Base-by-base conservation (phyloP, 1,140 invertebrate species). In the Leptinotarsa undecemlineata region DNA sequence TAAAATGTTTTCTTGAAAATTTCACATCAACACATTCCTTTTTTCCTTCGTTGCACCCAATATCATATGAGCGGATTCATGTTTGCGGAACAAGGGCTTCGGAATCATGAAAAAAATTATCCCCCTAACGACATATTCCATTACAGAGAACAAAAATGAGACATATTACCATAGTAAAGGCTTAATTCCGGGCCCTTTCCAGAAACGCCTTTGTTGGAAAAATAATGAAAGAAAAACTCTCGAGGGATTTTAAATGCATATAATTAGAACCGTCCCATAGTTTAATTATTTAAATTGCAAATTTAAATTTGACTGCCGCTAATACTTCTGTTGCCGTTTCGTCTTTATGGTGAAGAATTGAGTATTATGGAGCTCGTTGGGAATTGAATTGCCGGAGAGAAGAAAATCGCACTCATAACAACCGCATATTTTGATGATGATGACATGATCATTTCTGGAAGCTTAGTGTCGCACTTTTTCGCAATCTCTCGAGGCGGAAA, bases 251-350 rank as follows among this genome's bases (percentile, higher is more conserved):
- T 73, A 73, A 73, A 76, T 76, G 74, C 74, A 76, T 73, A 76
- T 68, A 76, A 76, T 76, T 76, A 76, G 71, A 68, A 57, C 71
- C 71, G 71, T 73, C 71, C 51, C 69, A 69, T 68, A 64, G 74
- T 76, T 76, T 73, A 76, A 76, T 76, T 76, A 76, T 76, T 76
- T 76, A 76, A 76, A 76, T 76, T 76, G 74, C 74, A 76, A 76
- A 76, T 76, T 76, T 66, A 71, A 73, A 64, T 48, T 69, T 69
- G 68, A 69, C 33, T 69, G 48, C 48, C 68, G 26, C 33, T 69
- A 69, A 69, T 69, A 69, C 68, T 69, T 57, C 51, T 69, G 33
- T 48, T 69, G 33, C 68, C 42, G 48, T 48, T 69, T 69, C 47
- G 68, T 69, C 68, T 47, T 69, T 69, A 69, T 64, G 62, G 23